phyloP scores from a whole-genome alignment of 2,888 invertebrate species.

The Gisinianus flammeolus region DNA sequence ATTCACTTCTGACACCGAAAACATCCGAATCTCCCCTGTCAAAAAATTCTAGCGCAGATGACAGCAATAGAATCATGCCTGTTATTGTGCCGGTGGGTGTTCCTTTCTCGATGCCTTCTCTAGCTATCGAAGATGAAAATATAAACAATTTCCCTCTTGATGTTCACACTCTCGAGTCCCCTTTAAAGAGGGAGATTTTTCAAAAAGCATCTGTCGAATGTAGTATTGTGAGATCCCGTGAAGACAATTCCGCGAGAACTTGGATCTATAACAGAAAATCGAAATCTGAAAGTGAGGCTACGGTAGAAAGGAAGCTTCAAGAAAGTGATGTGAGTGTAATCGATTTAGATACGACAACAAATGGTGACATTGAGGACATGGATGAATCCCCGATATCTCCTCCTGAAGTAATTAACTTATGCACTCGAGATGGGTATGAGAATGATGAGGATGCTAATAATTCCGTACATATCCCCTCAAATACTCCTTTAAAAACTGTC shows the following conservation, averaged over 20 bases:
- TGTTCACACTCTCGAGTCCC: slow-evolving; percentile 15
- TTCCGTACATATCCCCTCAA: background rate
- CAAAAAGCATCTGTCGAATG: background rate
- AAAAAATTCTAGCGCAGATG: background rate
- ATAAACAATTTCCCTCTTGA: background rate
- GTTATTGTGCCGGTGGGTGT: background rate
- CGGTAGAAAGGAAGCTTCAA: slow-evolving; percentile 10
- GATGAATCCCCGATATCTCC: background rate
- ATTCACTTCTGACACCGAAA: background rate
- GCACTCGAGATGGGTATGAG: background rate
- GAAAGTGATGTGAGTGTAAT: background rate
- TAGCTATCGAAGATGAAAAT: background rate
- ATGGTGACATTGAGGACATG: background rate
- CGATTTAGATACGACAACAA: no score
- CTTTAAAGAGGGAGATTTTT: slow-evolving; percentile 13
- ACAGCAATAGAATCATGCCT: background rate
- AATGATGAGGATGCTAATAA: background rate
- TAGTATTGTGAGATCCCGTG: background rate
- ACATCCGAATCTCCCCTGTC: background rate
- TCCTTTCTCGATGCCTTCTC: slow-evolving; percentile 2
- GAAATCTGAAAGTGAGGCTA: background rate
- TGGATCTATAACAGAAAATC: slow-evolving; percentile 25
- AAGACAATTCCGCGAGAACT: slow-evolving; percentile 21
- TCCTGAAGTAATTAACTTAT: background rate
- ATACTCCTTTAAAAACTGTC: background rate